These are phyloP conservation scores for Calidris pygmaea DNA, from an alignment of 2,113 vertebrate genomes.

Conservation along the genomic window DNA sequence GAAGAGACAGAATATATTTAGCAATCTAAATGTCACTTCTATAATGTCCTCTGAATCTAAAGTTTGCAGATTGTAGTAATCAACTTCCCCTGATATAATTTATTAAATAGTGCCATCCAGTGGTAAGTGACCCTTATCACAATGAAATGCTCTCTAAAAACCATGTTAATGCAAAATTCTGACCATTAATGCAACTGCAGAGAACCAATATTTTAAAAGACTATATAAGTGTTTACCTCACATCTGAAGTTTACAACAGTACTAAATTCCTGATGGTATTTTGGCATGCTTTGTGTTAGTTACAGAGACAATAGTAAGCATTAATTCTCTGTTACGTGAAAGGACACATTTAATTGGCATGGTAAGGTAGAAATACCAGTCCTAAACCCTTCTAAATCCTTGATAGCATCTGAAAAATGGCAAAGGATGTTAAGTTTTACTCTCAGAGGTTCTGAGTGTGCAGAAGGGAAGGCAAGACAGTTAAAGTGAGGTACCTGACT, in stretches of 20 bases:
- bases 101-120: slow-evolving; percentile 71
- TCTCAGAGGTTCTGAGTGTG: not conserved
- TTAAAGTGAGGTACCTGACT: not conserved
- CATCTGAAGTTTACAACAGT: not conserved
- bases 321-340: not conserved
- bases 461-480: not conserved
- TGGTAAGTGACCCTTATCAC: slow-evolving; percentile 23
- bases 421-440: not conserved
- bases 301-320: not conserved
- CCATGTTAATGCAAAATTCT: accelerated
- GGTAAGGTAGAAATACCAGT: not conserved
- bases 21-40: not conserved
- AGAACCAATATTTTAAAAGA: not conserved
- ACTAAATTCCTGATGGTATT: not conserved
- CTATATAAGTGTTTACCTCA: not conserved
- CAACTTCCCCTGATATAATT: not conserved
- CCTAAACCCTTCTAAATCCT: not conserved
- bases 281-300: not conserved
- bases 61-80: not conserved
- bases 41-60: not conserved
- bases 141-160: not conserved
- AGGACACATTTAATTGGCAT: not conserved
- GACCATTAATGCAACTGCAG: not conserved
- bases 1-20: not conserved
- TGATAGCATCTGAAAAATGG: not conserved